Base-by-base conservation (phyloP, 1,140 invertebrate genomes). In the Drosophila mauritiana region DNA sequence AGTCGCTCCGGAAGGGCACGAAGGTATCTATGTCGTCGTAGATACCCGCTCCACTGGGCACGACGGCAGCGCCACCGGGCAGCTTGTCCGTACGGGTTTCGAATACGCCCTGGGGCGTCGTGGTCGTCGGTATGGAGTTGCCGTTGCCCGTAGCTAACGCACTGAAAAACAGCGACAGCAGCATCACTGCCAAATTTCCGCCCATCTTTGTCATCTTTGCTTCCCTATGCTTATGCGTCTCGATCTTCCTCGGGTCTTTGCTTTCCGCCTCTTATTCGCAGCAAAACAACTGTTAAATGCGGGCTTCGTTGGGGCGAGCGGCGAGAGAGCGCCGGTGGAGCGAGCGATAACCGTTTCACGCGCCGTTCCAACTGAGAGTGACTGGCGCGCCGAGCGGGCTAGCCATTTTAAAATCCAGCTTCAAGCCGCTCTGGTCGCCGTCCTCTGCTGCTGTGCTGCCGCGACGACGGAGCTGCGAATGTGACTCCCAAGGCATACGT, bases 1-100 rank as follows among this genome's bases (percentile, higher is more conserved):
- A 88, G 52, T 94, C 92, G 39, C 93, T 93, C n/a, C 92, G 91
- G 68, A 93, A 93, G 5, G 94, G 94, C 36, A 93, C 92, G 70
- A 94, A 94, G 37, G 93, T 93, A 43, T 94, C 93, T 17, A 93
- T 80, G 45, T 93, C 92, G 54, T 85, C 91, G 37, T 89, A 92
- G 22, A 42, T 6, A 31, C 17, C 59, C n/a, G 58, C 67, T 56
- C n/a, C 63, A 22, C 46, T 11, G 10, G 51, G 45, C 43, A 57
- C 17, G 1, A 36, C 6, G 15, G 54, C 20, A 51, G 27, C 34
- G 3, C 40, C 37, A 37, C 37, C 27, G 53, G 79, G 79, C 34
- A 83, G 51, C 40, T 56, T 61, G 40, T 86, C 83, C 5, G 83
- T 86, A 4, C 69, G 75, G 31, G 84, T 88, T 43, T 90, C 77